Conservation (phyloP, 2,113 vertebrate species). For the Nipponia nippon region DNA sequence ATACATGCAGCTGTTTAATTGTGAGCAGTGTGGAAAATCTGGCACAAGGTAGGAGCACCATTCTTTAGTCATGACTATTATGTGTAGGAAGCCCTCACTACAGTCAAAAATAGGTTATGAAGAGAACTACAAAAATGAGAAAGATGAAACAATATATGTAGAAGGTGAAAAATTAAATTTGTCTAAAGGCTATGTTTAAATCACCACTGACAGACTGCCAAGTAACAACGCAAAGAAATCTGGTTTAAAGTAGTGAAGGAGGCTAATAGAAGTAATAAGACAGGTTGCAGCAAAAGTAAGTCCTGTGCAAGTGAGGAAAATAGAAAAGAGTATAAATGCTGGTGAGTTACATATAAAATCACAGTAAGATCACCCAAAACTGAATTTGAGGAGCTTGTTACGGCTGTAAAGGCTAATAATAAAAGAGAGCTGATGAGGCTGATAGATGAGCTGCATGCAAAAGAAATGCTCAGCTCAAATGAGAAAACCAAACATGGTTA, state of each 20-base stretch:
- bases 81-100: neutral
- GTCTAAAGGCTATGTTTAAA: neutral
- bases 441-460: neutral
- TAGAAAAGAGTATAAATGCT: neutral
- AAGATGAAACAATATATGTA: neutral
- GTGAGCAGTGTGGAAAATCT: neutral
- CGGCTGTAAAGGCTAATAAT: neutral
- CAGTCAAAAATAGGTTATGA: neutral
- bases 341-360: neutral
- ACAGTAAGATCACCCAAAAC: neutral
- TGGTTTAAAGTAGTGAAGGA: neutral
- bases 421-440: neutral
- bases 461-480: neutral
- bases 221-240: neutral
- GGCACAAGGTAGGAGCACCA: accelerated
- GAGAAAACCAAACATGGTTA: neutral
- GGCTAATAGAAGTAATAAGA: neutral
- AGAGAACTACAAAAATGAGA: neutral
- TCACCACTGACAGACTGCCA: neutral
- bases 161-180: neutral
- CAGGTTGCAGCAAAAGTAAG: neutral
- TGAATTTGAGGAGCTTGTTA: neutral
- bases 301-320: neutral
- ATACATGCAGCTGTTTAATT: neutral
- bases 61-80: neutral